These are phyloP conservation scores for Kryptolebias ocellatus DNA, from an alignment of 2,797 vertebrate genomes.

Conservation along the genomic window DNA sequence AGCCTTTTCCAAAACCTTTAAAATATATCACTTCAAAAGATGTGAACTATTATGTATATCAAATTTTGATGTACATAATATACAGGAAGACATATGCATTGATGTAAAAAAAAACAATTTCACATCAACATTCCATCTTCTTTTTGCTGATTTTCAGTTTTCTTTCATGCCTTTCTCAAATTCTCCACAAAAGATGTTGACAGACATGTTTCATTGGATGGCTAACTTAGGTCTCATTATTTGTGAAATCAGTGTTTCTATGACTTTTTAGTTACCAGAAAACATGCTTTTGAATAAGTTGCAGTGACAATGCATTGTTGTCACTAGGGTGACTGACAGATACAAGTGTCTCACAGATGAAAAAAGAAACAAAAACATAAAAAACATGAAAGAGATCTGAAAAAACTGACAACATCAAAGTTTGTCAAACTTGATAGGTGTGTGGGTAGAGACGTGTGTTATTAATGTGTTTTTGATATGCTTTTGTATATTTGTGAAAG, in stretches of 20 bases:
- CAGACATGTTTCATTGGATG: conserved; percentile 5
- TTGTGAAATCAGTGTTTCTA: conserved; percentile 32
- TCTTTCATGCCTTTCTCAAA: background rate
- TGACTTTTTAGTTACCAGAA: conserved; percentile 39
- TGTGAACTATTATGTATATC: no score
- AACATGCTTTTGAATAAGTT: conserved; percentile 49
- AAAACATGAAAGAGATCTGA: conserved; percentile 52
- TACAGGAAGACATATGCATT: no score
- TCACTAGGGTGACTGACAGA: conserved; percentile 56
- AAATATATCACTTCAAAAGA: no score
- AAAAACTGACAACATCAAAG: conserved; percentile 62
- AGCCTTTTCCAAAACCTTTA: no score
- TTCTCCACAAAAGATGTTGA: conserved; percentile 22
- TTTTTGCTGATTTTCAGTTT: background rate
- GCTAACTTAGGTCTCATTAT: conserved; percentile 21
- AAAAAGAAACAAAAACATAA: conserved; percentile 44
- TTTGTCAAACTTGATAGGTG: conserved; percentile 23
- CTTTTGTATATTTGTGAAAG: conserved; percentile 6
- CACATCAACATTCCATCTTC: background rate
- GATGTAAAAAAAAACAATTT: no score
- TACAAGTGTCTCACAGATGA: conserved; percentile 52
- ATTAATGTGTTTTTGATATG: conserved; percentile 5
- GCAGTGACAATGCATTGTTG: conserved; percentile 63
- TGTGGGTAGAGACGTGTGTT: conserved; percentile 10
- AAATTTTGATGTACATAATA: no score